A percentile compares a stretch with the other conserved stretches of the same genome.
phyloP scores from a whole-genome alignment of 2,113 vertebrate genomes.

The Geococcyx californianus region DNA sequence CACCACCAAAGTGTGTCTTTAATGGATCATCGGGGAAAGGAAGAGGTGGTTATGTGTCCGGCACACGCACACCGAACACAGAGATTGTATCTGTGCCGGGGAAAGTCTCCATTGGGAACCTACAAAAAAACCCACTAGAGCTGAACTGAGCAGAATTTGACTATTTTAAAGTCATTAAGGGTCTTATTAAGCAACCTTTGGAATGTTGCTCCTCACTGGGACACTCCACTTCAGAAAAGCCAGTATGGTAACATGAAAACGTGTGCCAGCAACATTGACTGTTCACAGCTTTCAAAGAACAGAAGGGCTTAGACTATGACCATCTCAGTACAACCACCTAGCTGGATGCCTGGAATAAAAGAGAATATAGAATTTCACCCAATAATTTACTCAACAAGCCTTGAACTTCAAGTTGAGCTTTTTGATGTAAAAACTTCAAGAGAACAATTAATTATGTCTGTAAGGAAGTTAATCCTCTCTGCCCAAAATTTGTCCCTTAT shows the following conservation, averaged over 20 bases:
- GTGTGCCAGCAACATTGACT: not conserved
- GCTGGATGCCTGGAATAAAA: not conserved
- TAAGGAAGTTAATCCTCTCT: not conserved
- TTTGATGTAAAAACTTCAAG: constrained; percentile 16
- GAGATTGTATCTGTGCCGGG: not conserved
- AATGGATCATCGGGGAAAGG: not conserved
- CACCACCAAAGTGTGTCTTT: not conserved
- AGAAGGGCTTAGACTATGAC: not conserved
- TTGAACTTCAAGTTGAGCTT: not conserved
- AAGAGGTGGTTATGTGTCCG: not conserved
- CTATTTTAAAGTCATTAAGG: not conserved
- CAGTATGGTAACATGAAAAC: not conserved
- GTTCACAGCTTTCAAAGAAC: not conserved
- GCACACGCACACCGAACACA: not conserved
- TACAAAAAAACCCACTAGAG: not conserved
- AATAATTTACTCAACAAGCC: not conserved
- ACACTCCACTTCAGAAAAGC: not conserved
- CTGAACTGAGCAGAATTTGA: not conserved
- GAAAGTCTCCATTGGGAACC: not conserved
- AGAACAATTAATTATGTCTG: constrained; percentile 5
- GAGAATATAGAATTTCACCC: not conserved
- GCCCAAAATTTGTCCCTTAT: not conserved
- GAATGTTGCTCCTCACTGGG: not conserved
- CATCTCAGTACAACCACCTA: not conserved
- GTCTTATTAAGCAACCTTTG: not conserved